Conservation (phyloP, 2,113 vertebrate species). For the Phalacrocorax brasilianus region DNA sequence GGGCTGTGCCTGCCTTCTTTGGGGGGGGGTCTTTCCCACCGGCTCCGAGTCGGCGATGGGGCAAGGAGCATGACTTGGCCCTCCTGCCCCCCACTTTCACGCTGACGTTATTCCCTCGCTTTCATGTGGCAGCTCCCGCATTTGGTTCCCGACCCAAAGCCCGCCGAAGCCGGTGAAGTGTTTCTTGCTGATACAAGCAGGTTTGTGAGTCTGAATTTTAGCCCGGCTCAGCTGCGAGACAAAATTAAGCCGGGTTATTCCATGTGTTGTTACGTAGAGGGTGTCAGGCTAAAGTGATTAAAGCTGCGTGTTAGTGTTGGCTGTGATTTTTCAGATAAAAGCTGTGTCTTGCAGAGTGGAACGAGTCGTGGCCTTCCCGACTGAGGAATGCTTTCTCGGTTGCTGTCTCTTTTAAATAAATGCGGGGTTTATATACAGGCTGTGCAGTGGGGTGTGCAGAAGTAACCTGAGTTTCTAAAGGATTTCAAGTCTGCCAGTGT, state of each 20-base stretch:
- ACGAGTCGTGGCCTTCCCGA: neutral
- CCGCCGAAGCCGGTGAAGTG: neutral
- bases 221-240: neutral
- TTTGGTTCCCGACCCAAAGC: neutral
- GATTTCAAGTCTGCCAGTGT: neutral
- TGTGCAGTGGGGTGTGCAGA: neutral
- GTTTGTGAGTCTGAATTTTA: neutral
- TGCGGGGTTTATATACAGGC: neutral
- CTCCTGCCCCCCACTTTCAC: neutral
- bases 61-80: neutral
- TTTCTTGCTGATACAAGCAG: neutral
- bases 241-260: neutral
- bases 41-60: accelerated
- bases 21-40: neutral
- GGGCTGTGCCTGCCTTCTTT: neutral
- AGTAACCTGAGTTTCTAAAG: neutral
- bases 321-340: neutral
- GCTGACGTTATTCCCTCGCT: neutral
- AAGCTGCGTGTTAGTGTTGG: neutral
- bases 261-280: neutral
- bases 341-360: neutral
- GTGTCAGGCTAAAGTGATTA: neutral
- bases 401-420: neutral
- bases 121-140: neutral
- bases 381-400: neutral